Conservation (phyloP, 2,888 invertebrate genomes). For the Pharmacophagus antenor region DNA sequence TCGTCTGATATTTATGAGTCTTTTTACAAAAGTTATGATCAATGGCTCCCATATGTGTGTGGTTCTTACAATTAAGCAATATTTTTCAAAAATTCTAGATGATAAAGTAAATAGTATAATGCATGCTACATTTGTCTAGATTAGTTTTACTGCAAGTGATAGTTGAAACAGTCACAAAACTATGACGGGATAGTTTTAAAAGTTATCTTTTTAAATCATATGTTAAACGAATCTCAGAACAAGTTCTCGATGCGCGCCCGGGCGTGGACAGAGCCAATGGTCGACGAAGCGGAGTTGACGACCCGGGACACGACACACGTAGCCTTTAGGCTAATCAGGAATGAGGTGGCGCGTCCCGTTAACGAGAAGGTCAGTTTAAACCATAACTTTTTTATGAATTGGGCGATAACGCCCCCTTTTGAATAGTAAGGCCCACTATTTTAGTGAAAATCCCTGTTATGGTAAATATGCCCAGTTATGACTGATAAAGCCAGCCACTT, state of each 20-base stretch:
- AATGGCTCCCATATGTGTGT: neutral
- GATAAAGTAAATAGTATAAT: neutral
- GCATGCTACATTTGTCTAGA: slow-evolving; percentile 16
- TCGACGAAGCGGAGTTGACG: slow-evolving; percentile 52
- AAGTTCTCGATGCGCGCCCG: slow-evolving; percentile 91
- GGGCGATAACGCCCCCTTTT: neutral
- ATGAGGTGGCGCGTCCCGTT: slow-evolving; percentile 52
- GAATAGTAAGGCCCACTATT: neutral
- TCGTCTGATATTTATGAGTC: no score
- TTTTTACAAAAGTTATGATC: no score
- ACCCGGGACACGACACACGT: slow-evolving; percentile 54
- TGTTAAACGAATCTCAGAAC: slow-evolving; percentile 70
- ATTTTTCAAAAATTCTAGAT: no score
- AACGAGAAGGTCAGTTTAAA: slow-evolving; percentile 52
- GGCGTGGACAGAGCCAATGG: slow-evolving; percentile 87
- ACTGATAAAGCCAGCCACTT: no score
- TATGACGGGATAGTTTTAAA: neutral
- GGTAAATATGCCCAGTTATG: no score
- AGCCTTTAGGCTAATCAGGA: slow-evolving; percentile 54
- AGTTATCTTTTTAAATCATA: neutral
- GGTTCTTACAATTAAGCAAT: neutral
- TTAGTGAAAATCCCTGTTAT: no score
- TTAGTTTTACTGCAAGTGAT: neutral
- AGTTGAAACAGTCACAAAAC: neutral
- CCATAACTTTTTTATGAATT: neutral